A percentile compares a stretch with the other conserved stretches of the same genome.
phyloP scores from a whole-genome alignment of 2,888 invertebrate genomes.

The Nephrocerus scutellatus region DNA sequence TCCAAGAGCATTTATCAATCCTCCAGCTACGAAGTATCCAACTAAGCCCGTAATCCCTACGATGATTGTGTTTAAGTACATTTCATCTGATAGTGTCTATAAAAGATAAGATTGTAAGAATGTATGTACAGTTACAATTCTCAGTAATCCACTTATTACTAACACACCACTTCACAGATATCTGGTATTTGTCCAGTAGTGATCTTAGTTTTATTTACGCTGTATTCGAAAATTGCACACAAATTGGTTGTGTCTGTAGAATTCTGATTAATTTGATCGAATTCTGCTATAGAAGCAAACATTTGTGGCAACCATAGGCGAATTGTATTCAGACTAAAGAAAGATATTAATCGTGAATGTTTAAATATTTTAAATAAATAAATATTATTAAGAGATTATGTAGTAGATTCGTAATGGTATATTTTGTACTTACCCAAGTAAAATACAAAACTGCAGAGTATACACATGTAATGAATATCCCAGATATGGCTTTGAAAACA shows the following conservation, averaged over 20 bases:
- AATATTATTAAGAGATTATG: background rate
- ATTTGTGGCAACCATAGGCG: slow-evolving; percentile 83
- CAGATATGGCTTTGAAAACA: slow-evolving; percentile 58
- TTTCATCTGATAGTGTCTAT: slow-evolving; percentile 51
- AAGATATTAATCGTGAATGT: background rate
- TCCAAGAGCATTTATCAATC: slow-evolving; percentile 51
- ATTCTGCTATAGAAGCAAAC: slow-evolving; percentile 62
- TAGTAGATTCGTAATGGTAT: background rate
- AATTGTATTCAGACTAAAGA: slow-evolving; percentile 63
- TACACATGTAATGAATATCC: slow-evolving; percentile 58
- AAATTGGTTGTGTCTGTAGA: slow-evolving; percentile 29
- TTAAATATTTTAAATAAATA: background rate
- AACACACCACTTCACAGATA: slow-evolving; percentile 40
- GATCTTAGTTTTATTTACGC: slow-evolving; percentile 37
- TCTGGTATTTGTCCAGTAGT: slow-evolving; percentile 24
- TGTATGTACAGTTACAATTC: slow-evolving; percentile 15
- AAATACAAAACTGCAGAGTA: slow-evolving; percentile 57
- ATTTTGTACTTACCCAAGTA: slow-evolving; percentile 55
- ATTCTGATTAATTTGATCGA: slow-evolving; percentile 38
- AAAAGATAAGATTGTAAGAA: slow-evolving; percentile 21
- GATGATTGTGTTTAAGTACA: slow-evolving; percentile 63
- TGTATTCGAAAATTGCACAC: slow-evolving; percentile 41
- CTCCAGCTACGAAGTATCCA: slow-evolving; percentile 57
- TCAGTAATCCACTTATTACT: slow-evolving; percentile 11
- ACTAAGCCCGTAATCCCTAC: slow-evolving; percentile 58